Percentiles rank a stretch among this genome's conserved stretches.
Evolutionary conservation across 2,113 vertebrate species (phyloP).

Genomic region (Budorcas taxicolor): DNA sequence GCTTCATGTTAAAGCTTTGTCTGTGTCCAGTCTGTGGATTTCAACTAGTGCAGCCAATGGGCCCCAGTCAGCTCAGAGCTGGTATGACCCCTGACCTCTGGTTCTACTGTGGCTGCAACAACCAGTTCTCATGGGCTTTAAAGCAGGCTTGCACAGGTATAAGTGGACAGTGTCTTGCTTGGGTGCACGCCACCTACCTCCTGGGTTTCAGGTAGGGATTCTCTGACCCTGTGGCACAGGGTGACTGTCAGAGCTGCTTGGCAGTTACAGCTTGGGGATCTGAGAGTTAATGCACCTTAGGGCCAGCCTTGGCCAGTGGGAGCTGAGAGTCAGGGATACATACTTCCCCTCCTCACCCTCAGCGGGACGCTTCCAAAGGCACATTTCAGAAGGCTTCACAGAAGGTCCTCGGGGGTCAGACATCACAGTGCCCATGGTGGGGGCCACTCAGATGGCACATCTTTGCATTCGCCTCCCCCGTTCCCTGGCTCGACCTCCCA

Average conservation of each 20-base stretch:
- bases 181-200: rapidly evolving
- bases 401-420: not conserved
- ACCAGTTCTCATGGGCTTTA: rapidly evolving
- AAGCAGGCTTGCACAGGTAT: not conserved
- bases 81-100: not conserved
- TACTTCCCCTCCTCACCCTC: not conserved
- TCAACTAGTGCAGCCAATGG: not conserved
- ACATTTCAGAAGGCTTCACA: not conserved
- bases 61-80: not conserved
- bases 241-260: not conserved
- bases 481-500: not conserved
- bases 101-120: rapidly evolving
- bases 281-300: not conserved
- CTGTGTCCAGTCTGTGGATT: not conserved
- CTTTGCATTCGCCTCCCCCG: not conserved
- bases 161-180: not conserved
- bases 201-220: not conserved
- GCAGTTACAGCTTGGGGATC: not conserved
- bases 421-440: not conserved
- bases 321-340: not conserved
- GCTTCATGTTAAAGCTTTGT: not conserved
- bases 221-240: not conserved
- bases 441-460: too few species aligned
- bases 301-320: not conserved
- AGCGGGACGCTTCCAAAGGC: not conserved